These are phyloP conservation scores for Eira barbara DNA, from an alignment of 2,113 vertebrate species.

Conservation along the genomic window DNA sequence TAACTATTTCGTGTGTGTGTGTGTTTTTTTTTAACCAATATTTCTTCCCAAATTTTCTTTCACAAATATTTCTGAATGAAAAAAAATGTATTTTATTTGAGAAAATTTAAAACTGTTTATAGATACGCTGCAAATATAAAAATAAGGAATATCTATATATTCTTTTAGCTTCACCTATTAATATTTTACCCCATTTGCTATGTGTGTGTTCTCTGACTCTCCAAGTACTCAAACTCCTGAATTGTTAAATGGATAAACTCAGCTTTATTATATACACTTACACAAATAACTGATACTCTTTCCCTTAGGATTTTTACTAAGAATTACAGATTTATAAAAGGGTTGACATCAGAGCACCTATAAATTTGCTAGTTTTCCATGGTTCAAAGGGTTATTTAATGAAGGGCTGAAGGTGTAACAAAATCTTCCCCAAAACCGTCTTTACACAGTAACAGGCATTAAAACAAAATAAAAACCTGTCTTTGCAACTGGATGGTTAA, in stretches of 20 bases:
- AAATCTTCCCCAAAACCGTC: not conserved
- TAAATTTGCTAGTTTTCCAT: not conserved
- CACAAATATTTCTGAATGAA: not conserved
- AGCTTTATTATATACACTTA: not conserved
- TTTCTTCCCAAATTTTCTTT: not conserved
- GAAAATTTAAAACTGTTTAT: not conserved
- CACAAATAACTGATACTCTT: not conserved
- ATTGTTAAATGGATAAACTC: not conserved
- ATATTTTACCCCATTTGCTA: not conserved
- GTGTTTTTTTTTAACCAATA: not conserved
- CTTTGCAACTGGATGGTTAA: not conserved
- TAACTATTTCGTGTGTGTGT: not conserved
- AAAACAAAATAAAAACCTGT: not conserved
- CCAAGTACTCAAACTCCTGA: not conserved
- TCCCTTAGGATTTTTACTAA: not conserved
- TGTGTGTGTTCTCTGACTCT: not conserved
- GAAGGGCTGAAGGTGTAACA: not conserved
- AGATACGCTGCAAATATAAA: not conserved
- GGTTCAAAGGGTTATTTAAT: not conserved
- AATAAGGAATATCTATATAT: not conserved
- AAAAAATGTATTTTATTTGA: not conserved
- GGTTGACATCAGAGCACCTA: not conserved
- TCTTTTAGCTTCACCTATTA: not conserved
- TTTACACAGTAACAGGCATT: not conserved
- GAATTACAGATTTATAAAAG: not conserved